Evolutionary conservation across 1,140 invertebrate species (phyloP), one percentile per base, ranked within the genome.

Genomic region (Hycleus cichorii): DNA sequence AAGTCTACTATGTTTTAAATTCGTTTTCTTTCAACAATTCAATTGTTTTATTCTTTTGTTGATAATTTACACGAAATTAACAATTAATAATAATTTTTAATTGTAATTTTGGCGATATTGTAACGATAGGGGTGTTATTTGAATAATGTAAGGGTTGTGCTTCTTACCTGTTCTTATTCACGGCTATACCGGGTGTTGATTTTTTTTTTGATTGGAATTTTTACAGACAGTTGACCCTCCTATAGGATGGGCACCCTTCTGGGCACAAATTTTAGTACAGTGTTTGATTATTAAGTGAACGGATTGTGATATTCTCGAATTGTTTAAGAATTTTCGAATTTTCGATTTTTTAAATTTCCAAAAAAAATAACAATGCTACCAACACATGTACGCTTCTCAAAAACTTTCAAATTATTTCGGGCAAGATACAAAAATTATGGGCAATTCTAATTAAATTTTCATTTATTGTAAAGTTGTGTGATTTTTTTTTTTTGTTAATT

Each of bases 201-300:
- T 64, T 61, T 65, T 65, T 63, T 32, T 32, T 49, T 45, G 55
- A 63, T 42, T 44, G 39, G 38, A 27, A 60, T 61, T 65, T 65
- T 65, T 63, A 61, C 62, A 65, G 64, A 65, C 64, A 55, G 45
- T 39, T 65, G 64, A 65, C 64, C 64, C 64, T 55, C 52, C 32
- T 32, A 32, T 32, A 32, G 32, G 32, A 32, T 32, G 32, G 32
- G 32, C 32, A 32, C 32, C 42, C 39, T 57, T 39, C 46, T 44
- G 32, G 39, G n/a, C 11, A 9, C 10, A 56, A 32, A 32, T 47
- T 55, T 65, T 59, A 65, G 64, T 65, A 63, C 56, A 59, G 55
- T 59, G 45, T 63, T 58, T 48, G 60, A 54, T 54, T 54, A 63
- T 56, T 50, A 39, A 51, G 57, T 50, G 60, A 57, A 63, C 64